Evolutionary conservation across 2,888 invertebrate species (phyloP), one percentile per base, ranked within the genome.

Genomic region (Drosophila borealis): DNA sequence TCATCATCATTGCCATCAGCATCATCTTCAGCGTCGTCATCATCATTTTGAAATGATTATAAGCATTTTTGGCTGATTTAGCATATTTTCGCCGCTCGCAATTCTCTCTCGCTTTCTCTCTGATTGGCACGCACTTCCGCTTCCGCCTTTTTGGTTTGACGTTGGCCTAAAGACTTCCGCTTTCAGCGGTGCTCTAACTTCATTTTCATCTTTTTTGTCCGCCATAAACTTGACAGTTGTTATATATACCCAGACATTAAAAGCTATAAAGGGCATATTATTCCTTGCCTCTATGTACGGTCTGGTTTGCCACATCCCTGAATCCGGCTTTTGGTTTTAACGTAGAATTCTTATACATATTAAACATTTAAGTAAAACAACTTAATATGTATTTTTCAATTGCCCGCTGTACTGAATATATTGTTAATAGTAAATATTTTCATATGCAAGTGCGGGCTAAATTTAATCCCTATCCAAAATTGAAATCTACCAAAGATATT

Each of bases 101-200:
- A 48, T 56, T 65, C 36, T 46, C 33, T 51, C 45, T 10, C 48
- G 46, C 14, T 45, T n/a, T 36, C 48, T 44, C 60, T 53, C 64
- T 61, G 64, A 62, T 78, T 72, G 77, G 71, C 89, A 83, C 88
- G 82, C 82, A 89, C 85, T 87, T 82, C 82, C 82, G 89, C 61
- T 87, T 82, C 89, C 84, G 83, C 42, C 48, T 70, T 81, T 81
- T 82, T 65, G 82, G 70, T 72, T 69, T 82, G 74, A 66, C 67
- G 81, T 70, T 86, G 78, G 81, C 81, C 79, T 86, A 88, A 89
- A 89, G 88, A 89, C 83, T 85, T 89, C 89, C 89, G 82, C 64
- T 68, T 62, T 63, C 49, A 60, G 48, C 68, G 56, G 64, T 62
- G 76, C 62, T 70, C 60, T 71, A 70, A 81, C 78, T 81, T 79